Base-by-base conservation (phyloP, 1,140 invertebrate genomes). In the Bombus ignitus region DNA sequence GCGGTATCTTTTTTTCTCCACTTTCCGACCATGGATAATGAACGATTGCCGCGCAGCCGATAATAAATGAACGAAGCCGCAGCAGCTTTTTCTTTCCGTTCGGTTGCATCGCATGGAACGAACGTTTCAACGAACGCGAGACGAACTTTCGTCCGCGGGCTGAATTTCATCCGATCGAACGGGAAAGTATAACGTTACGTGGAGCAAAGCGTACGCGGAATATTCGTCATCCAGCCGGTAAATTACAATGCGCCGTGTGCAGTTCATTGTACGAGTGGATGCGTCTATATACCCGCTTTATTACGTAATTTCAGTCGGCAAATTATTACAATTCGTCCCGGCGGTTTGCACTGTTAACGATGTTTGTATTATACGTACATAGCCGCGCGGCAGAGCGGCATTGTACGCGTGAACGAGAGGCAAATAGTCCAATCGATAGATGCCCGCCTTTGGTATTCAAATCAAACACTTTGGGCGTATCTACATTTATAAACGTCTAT, bases 301-400 rank as follows among this genome's bases (percentile, higher is more conserved):
- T 86, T 85, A 81, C 66, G 80, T 78, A 82, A 77, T 89, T 86
- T 89, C 88, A 89, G 71, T 89, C 88, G 81, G 75, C 84, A 85
- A 87, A 79, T 89, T 89, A 86, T 87, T 89, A 89, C 79, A 89
- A 89, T 89, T 89, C 84, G 84, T 89, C 66, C 66, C 88, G 71
- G 78, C 53, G 59, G 76, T 74, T 87, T 81, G 72, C 59, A 80
- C 76, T 81, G 78, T 81, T 87, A 84, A 83, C 81, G 53, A 86
- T 89, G 87, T 85, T 83, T 88, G 87, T 53, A 81, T 80, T 85
- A 85, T 73, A 80, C 39, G 86, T 85, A 72, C 32, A 70, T 66
- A 42, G 39, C 47, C 59, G 79, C 53, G 37, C 9, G 59, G 12
- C 8, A n/a, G 59, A 25, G 28, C 44, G 35, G 39, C 78, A 86